These are phyloP conservation scores for Chrysocyon brachyurus DNA, from an alignment of 2,797 vertebrate genomes.

Conservation along the genomic window DNA sequence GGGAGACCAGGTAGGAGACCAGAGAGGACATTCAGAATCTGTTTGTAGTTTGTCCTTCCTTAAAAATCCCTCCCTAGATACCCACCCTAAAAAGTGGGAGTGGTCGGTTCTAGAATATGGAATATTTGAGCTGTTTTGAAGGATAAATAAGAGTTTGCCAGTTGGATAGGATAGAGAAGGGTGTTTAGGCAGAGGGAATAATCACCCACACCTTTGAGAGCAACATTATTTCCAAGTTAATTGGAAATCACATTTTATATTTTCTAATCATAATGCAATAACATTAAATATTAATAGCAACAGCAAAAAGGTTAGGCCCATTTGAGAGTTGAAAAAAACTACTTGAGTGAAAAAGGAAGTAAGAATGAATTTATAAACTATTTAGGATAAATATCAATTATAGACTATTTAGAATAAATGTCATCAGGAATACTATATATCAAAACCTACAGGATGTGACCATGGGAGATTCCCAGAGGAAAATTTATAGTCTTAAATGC, in stretches of 20 bases:
- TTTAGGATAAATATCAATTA: neutral
- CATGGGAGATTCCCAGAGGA: slow-evolving; percentile 36
- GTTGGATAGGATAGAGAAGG: slow-evolving; percentile 43
- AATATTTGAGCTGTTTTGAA: slow-evolving; percentile 62
- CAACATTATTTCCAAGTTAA: slow-evolving; percentile 67
- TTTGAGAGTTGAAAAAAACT: slow-evolving; percentile 59
- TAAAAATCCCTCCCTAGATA: slow-evolving; percentile 54
- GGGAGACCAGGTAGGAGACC: slow-evolving; percentile 66
- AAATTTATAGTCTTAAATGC: slow-evolving; percentile 54
- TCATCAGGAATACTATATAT: neutral
- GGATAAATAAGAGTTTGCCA: slow-evolving; percentile 63
- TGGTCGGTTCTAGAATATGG: slow-evolving; percentile 53
- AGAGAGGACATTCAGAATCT: slow-evolving; percentile 43
- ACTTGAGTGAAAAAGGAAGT: slow-evolving; percentile 63
- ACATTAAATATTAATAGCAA: slow-evolving; percentile 58
- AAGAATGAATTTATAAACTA: slow-evolving; percentile 59
- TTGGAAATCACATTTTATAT: slow-evolving; percentile 61
- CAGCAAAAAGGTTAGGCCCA: slow-evolving; percentile 31
- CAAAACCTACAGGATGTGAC: slow-evolving; percentile 23
- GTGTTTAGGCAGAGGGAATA: slow-evolving; percentile 50
- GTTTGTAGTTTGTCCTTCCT: slow-evolving; percentile 58
- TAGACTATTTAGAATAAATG: slow-evolving; percentile 40
- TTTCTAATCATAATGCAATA: slow-evolving; percentile 69
- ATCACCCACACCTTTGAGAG: slow-evolving; percentile 52
- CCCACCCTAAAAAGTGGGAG: neutral